These are phyloP conservation scores for Mylabris sibirica DNA, from an alignment of 2,888 invertebrate genomes.

Conservation along the genomic window DNA sequence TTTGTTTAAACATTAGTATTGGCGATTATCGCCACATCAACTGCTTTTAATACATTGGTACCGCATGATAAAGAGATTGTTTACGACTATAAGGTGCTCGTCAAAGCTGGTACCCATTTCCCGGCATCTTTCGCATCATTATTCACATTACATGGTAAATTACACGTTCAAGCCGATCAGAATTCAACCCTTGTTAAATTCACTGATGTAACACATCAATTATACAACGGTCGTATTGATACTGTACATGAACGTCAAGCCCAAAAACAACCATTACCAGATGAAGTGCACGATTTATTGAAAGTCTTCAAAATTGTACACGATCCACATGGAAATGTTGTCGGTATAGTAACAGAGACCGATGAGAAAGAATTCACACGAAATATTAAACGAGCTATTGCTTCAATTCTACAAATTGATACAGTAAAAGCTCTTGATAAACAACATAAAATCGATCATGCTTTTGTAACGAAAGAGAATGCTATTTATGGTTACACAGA, in stretches of 20 bases:
- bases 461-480: conserved; percentile 54
- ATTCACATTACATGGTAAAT: conserved; percentile 53
- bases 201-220: conserved; percentile 51
- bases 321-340: conserved; percentile 46
- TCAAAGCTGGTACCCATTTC: conserved; percentile 55
- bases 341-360: conserved; percentile 50
- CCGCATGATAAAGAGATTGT: conserved; percentile 64
- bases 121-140: conserved; percentile 54
- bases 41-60: conserved; percentile 36
- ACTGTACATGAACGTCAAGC: conserved; percentile 31
- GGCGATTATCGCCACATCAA: conserved; percentile 19
- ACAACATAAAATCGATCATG: conserved; percentile 42
- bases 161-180: conserved; percentile 51
- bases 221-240: conserved; percentile 52
- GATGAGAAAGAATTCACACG: conserved; percentile 55
- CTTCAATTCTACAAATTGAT: conserved; percentile 59
- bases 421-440: conserved; percentile 42
- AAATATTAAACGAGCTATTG: conserved; percentile 61
- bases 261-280: conserved; percentile 39
- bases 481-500: conserved; percentile 57
- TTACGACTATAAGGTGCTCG: conserved; percentile 58
- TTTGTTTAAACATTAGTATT: conserved; percentile 21
- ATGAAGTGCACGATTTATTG: conserved; percentile 41
- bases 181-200: conserved; percentile 52
- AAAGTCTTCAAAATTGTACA: conserved; percentile 45